Evolutionary conservation across 2,797 vertebrate genomes (phyloP), one percentile per base, ranked within the genome.

Genomic region (Myripristis jacobus): DNA sequence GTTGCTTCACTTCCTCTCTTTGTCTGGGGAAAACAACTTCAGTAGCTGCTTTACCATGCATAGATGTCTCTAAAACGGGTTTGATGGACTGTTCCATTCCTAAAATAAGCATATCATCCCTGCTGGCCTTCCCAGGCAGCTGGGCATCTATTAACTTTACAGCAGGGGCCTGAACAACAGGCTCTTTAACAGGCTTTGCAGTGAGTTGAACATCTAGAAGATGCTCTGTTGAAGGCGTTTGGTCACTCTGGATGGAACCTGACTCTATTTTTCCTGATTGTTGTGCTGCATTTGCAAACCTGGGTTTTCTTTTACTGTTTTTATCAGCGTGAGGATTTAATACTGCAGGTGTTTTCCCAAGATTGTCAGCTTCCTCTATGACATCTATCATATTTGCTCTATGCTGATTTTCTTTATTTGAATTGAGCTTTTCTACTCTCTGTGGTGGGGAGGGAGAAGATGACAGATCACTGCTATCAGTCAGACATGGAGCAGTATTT

Each of bases 391-490:
- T 27, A 55, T 79, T 75, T 79, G 34, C 1, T 54, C 53, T 74
- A 56, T 51, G 56, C 6, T 69, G 67, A 61, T 11, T 67, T 62
- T 79, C 73, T 60, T 34, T 2, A 68, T 76, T 82, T 68, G 58
- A 70, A 48, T n/a, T 34, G 13, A 24, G 21, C 54, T 47, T 12
- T 62, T 81, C 53, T 65, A 66, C 29, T 62, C 79, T 87, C 2
- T 22, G 27, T 54, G 54, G 58, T 18, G 73, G 68, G 70, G 85
- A 74, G 66, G 81, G 77, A 66, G 54, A 79, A 44, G 38, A 73
- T 21, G 51, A 70, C 41, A 80, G 72, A 81, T 63, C 58, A 73
- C 57, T 79, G 61, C 70, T 80, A 71, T 78, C 46, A 79, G 57
- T 72, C 25, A 75, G 65, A 67, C 59, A 77, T 69, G 55, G 57